phyloP scores from a whole-genome alignment of 2,888 invertebrate species.

The Stenodema calcarata region DNA sequence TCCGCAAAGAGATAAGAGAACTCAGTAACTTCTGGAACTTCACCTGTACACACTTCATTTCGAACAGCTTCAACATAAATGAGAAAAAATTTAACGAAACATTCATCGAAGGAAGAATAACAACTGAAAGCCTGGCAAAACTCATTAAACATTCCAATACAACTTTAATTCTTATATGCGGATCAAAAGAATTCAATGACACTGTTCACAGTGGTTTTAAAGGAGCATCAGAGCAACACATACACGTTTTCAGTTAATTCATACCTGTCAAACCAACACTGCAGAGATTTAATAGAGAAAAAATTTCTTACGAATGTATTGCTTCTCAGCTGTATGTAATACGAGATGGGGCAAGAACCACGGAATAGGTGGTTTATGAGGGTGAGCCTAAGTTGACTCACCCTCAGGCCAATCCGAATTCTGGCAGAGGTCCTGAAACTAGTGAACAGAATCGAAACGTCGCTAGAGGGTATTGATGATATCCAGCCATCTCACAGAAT shows the following conservation, averaged over 20 bases:
- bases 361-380: too few species aligned
- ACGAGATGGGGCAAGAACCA: too few species aligned
- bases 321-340: too few species aligned
- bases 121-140: constrained; percentile 60
- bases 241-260: constrained; percentile 2
- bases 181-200: constrained; percentile 59
- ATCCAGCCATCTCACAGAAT: too few species aligned
- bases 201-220: neutral
- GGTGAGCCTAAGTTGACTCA: too few species aligned
- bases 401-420: too few species aligned
- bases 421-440: too few species aligned
- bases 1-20: constrained; percentile 69
- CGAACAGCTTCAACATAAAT: constrained; percentile 60
- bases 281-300: too few species aligned
- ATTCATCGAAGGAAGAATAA: constrained; percentile 62
- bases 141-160: constrained; percentile 58
- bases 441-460: too few species aligned
- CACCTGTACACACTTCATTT: constrained; percentile 68
- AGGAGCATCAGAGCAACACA: neutral
- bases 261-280: too few species aligned
- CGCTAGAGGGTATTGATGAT: too few species aligned
- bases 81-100: constrained; percentile 61
- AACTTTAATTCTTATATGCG: constrained; percentile 69
- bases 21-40: constrained; percentile 78
- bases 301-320: too few species aligned